Percentiles rank a stretch among this genome's conserved stretches.
These are phyloP conservation scores for Varanus komodoensis DNA, from an alignment of 2,113 vertebrate genomes.

Conservation along the genomic window DNA sequence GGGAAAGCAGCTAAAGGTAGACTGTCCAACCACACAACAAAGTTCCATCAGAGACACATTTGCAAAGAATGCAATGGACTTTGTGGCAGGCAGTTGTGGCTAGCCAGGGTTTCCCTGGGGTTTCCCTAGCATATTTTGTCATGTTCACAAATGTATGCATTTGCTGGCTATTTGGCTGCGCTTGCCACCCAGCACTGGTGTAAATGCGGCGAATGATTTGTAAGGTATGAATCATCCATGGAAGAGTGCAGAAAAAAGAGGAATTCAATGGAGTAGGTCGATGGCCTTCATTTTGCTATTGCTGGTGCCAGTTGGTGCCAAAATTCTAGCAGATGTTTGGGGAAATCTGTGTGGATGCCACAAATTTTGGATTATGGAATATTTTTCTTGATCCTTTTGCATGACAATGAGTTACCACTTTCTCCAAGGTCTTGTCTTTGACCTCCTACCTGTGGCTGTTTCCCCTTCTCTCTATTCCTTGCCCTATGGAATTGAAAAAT, in stretches of 20 bases:
- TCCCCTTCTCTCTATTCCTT: neutral
- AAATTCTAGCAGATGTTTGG: neutral
- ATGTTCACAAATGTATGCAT: neutral
- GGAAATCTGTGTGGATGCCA: neutral
- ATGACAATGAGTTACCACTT: neutral
- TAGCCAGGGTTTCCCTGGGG: neutral
- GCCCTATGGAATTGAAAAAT: slow-evolving; percentile 32
- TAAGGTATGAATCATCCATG: neutral
- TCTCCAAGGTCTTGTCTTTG: neutral
- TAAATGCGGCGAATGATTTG: neutral
- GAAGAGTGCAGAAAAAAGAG: neutral
- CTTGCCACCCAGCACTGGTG: neutral
- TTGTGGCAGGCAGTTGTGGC: neutral
- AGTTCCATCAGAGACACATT: neutral
- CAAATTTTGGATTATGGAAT: neutral
- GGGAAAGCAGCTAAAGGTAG: neutral
- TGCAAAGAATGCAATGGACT: neutral
- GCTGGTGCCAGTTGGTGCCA: neutral
- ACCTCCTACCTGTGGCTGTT: neutral
- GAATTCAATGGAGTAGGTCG: neutral
- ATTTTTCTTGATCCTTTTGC: neutral
- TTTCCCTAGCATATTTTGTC: neutral
- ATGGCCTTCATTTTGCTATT: neutral
- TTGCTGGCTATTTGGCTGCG: neutral
- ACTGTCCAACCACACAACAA: no score